Conservation (phyloP, 2,888 invertebrate genomes). For the Cheilosia urbana region DNA sequence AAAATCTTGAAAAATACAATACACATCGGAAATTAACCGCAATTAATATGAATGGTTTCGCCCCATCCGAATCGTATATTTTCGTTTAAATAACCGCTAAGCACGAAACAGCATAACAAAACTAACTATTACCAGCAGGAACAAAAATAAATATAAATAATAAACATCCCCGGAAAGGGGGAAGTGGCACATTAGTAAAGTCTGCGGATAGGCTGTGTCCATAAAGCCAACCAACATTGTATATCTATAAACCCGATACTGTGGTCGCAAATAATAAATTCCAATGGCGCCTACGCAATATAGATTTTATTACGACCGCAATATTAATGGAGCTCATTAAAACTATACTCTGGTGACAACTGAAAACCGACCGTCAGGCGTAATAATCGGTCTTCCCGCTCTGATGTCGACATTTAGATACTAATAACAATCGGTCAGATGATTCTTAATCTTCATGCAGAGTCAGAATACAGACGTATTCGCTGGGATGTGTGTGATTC, state of each 20-base stretch:
- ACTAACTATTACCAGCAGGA: neutral
- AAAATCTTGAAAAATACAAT: conserved; percentile 4
- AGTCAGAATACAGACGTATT: neutral
- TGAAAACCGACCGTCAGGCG: too few species aligned
- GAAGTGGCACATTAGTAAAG: neutral
- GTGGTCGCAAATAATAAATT: neutral
- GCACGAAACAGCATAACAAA: conserved; percentile 7
- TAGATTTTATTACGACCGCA: too few species aligned
- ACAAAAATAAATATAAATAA: conserved; percentile 1
- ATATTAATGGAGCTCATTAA: too few species aligned
- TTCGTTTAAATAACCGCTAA: conserved; percentile 20
- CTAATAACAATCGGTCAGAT: too few species aligned
- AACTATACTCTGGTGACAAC: too few species aligned
- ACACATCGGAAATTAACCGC: conserved; percentile 28
- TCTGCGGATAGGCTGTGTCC: neutral
- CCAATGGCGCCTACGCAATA: too few species aligned
- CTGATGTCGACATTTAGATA: too few species aligned
- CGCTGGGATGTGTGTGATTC: neutral
- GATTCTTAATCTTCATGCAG: too few species aligned
- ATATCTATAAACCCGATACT: neutral
- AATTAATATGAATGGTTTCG: conserved; percentile 7
- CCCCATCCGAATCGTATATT: conserved; percentile 10
- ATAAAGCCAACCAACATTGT: too few species aligned
- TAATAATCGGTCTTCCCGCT: too few species aligned
- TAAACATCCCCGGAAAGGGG: neutral